Evolutionary conservation across 2,113 vertebrate genomes (phyloP).

Genomic region (Oncorhynchus kisutch): DNA sequence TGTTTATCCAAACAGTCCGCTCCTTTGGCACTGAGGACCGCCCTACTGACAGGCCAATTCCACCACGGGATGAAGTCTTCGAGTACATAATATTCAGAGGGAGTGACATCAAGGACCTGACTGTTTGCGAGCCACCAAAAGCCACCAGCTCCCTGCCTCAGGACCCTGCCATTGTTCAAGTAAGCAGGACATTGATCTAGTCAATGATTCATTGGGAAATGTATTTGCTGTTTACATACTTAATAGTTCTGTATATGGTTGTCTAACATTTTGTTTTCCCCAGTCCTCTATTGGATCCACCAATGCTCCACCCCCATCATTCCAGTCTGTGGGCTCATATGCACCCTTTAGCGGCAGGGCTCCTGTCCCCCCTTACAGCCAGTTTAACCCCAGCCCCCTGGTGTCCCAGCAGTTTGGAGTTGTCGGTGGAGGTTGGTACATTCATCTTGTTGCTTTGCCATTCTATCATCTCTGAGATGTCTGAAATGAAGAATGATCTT

Average conservation of each 20-base stretch:
- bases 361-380: conserved; percentile 87
- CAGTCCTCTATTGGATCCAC: conserved; percentile 90
- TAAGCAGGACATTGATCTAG: conserved; percentile 46
- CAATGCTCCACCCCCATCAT: conserved; percentile 76
- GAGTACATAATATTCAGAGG: conserved; percentile 98
- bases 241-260: no score
- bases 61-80: conserved; percentile 94
- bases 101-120: conserved; percentile 97
- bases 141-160: conserved; percentile 90
- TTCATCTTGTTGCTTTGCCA: background rate
- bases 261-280: conserved; percentile 18
- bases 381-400: conserved; percentile 83
- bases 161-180: conserved; percentile 97
- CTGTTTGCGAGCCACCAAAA: conserved; percentile 96
- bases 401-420: conserved; percentile 84
- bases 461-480: background rate
- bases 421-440: conserved; percentile 81
- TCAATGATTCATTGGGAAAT: background rate
- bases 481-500: background rate
- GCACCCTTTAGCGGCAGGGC: conserved; percentile 83
- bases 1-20: conserved; percentile 73
- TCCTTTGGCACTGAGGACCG: conserved; percentile 97
- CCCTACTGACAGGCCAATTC: conserved; percentile 93
- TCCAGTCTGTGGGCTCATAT: conserved; percentile 86
- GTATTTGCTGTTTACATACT: no score